Conservation (phyloP, 1,140 invertebrate genomes). For the Colletes gigas region DNA sequence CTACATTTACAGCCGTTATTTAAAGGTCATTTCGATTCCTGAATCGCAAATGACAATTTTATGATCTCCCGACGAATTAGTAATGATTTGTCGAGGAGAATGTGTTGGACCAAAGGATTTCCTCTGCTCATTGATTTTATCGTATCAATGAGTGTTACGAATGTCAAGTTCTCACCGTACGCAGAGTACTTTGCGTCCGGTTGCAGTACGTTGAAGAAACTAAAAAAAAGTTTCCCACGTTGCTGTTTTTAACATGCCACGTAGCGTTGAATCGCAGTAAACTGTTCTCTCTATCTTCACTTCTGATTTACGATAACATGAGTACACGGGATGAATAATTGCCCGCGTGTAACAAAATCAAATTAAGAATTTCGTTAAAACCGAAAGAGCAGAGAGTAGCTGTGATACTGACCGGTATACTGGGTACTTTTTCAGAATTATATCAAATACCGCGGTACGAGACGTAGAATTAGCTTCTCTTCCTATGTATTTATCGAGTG, state of each 20-base stretch:
- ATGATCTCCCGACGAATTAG: conserved; percentile 54
- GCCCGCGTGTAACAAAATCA: conserved; percentile 53
- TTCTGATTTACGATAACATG: conserved; percentile 60
- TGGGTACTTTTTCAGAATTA: conserved; percentile 56
- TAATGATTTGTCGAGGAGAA: conserved; percentile 51
- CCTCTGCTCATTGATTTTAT: conserved; percentile 37
- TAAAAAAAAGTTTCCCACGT: conserved; percentile 72
- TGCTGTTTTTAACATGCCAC: conserved; percentile 64
- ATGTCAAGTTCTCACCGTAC: conserved; percentile 57
- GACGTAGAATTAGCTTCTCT: not conserved
- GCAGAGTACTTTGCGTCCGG: conserved; percentile 37
- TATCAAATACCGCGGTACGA: conserved; percentile 29
- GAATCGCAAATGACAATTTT: conserved; percentile 14
- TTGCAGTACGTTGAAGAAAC: conserved; percentile 77
- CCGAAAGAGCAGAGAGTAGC: conserved; percentile 70
- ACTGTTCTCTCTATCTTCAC: conserved; percentile 55
- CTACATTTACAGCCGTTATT: conserved; percentile 31
- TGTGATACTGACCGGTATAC: conserved; percentile 79
- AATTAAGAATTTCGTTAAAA: conserved; percentile 55
- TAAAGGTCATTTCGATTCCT: conserved; percentile 29
- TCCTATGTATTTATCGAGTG: conserved; percentile 27
- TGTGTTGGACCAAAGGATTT: conserved; percentile 59
- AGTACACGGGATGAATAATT: conserved; percentile 26
- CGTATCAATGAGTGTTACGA: conserved; percentile 41
- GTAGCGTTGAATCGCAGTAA: conserved; percentile 21